A percentile compares a stretch with the other conserved stretches of the same genome.
Conservation (phyloP, 92 coral and sea anemone genomes). For the Umimayanthus chanpuru region DNA sequence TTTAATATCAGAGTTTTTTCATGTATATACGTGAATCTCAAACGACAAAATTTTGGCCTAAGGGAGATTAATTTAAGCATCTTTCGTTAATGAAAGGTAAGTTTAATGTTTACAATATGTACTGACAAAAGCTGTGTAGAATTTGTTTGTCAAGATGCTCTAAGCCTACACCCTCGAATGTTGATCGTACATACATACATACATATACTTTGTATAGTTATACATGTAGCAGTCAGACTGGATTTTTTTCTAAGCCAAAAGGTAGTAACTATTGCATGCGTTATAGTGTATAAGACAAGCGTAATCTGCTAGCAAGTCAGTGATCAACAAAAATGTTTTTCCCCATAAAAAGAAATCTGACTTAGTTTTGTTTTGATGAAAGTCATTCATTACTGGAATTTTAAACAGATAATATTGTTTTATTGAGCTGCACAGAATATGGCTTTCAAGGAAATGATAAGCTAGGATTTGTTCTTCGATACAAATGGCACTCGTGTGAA, state of each 20-base stretch:
- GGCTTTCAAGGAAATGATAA: neutral
- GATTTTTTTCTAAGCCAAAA: no score
- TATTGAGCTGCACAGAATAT: neutral
- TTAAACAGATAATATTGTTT: neutral
- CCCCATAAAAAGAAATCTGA: neutral
- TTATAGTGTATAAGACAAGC: no score
- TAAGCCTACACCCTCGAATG: neutral
- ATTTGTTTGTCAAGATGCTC: neutral
- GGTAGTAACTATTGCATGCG: no score
- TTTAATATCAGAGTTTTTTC: neutral
- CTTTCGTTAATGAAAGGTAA: neutral
- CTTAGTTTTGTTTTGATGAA: neutral
- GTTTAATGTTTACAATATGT: neutral
- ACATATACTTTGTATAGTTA: no score
- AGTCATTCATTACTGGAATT: neutral
- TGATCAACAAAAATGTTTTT: neutral
- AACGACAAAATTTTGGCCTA: slow-evolving; percentile 8
- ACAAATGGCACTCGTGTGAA: neutral
- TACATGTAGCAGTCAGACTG: no score
- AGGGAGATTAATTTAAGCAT: neutral
- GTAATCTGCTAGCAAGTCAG: no score
- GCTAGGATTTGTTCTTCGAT: neutral
- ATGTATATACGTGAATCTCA: neutral
- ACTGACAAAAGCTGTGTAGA: neutral
- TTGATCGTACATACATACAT: neutral